A percentile compares a stretch with the other conserved stretches of the same genome.
These are phyloP conservation scores for Morpho helenor DNA, from an alignment of 2,888 invertebrate genomes.

Conservation along the genomic window DNA sequence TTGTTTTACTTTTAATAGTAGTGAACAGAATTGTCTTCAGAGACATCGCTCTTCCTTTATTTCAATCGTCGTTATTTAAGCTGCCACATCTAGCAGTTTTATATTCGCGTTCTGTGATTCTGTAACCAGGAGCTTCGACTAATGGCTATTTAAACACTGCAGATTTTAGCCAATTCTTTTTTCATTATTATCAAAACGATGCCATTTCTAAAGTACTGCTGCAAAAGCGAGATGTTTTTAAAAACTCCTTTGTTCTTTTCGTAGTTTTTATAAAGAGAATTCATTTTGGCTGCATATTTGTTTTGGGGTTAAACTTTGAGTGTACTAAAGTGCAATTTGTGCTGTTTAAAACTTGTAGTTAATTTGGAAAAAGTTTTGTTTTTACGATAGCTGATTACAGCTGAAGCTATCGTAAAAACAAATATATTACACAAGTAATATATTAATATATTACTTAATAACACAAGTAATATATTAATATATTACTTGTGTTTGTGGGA, in stretches of 20 bases:
- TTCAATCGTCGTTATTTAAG: background rate
- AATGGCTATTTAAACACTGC: constrained; percentile 47
- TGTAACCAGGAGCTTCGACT: constrained; percentile 34
- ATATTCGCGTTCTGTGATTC: constrained; percentile 33
- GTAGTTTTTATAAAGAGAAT: constrained; percentile 10
- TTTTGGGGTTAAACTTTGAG: constrained; percentile 11
- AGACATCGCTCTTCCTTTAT: background rate
- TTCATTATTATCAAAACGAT: constrained; percentile 22
- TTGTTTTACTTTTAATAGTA: too few relatives aligned
- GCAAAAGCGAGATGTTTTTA: constrained; percentile 7
- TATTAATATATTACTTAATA: too few relatives aligned
- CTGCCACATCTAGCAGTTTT: constrained; percentile 11
- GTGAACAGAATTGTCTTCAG: background rate
- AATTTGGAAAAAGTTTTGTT: too few relatives aligned
- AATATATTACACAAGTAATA: too few relatives aligned
- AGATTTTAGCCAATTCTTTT: constrained; percentile 26
- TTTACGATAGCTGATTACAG: too few relatives aligned
- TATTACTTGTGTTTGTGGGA: too few relatives aligned
- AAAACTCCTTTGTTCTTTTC: constrained; percentile 13
- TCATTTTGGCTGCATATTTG: constrained; percentile 9
- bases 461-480: too few relatives aligned
- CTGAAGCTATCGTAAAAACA: too few relatives aligned
- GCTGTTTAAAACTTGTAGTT: too few relatives aligned
- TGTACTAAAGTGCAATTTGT: constrained; percentile 4
- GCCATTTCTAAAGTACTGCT: constrained; percentile 17